A percentile compares a stretch with the other conserved stretches of the same genome.
Conservation (phyloP, 2,113 vertebrate species). For the Eurystomus gularis region DNA sequence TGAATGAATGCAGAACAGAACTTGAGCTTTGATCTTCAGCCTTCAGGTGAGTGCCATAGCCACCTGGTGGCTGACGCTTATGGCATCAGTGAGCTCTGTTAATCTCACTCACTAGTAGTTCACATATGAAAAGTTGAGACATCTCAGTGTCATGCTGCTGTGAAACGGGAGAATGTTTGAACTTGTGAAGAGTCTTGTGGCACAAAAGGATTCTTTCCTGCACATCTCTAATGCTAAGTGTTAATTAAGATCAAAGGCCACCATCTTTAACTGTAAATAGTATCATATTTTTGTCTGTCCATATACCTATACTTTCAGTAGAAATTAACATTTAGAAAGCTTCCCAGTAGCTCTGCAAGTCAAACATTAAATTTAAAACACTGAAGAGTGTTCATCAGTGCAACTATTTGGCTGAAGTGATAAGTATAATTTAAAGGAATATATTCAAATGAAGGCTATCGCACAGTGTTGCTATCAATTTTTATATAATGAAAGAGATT, state of each 20-base stretch:
- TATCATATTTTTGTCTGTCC: background rate
- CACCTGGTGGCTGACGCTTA: background rate
- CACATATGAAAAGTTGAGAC: background rate
- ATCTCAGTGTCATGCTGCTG: background rate
- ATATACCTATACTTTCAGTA: background rate
- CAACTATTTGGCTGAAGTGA: constrained; percentile 19
- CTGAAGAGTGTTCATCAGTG: background rate
- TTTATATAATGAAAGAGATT: constrained; percentile 69
- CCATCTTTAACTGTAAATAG: background rate
- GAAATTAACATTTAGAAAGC: constrained; percentile 8
- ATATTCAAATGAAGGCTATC: constrained; percentile 49
- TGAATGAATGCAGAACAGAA: background rate
- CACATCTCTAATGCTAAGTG: background rate
- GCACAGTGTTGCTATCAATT: constrained; percentile 61
- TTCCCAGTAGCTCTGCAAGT: background rate
- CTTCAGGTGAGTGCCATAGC: background rate
- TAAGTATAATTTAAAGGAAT: constrained; percentile 64
- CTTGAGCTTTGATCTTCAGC: background rate
- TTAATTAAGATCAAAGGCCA: background rate
- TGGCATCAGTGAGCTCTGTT: background rate
- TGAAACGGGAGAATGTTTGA: background rate
- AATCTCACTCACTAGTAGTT: background rate
- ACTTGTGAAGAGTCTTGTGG: background rate
- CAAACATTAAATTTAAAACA: background rate
- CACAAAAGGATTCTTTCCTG: background rate